Evolutionary conservation across 1,140 invertebrate species (phyloP), one percentile per base, ranked within the genome.

Genomic region (Drosophila nasuta): DNA sequence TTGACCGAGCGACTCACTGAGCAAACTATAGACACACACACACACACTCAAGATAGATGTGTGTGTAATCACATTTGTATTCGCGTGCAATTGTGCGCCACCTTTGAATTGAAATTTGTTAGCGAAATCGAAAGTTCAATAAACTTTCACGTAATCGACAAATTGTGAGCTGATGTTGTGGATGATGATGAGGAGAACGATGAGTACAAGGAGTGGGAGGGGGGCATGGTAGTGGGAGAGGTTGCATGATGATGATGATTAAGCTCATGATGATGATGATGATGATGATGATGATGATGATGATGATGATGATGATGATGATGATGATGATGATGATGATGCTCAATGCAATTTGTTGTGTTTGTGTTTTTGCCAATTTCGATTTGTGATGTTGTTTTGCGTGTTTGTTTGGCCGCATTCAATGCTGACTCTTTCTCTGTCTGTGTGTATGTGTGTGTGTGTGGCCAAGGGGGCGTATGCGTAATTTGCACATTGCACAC

Each of bases 61-160:
- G 6, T 64, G 17, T 52, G 54, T 60, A 35, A 15, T 28, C 15
- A 7, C 46, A 30, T 52, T 25, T 63, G 45, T 52, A n/a, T 45
- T 41, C 58, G 66, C 45, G 56, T 65, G 73, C 74, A 71, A 66
- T 76, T 76, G 52, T 70, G 59, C 73, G 64, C 66, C 72, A 67
- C 66, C 58, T 77, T 76, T 72, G 70, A 81, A 81, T 81, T 83
- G 71, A 77, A 88, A 79, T 82, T 88, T 77, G 66, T 77, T 67
- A 82, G 75, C 85, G 81, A 91, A 91, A 91, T 82, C 76, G 88
- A 91, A 91, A 91, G 88, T 91, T 91, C 88, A 91, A 91, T 83
- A 85, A 91, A 91, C 88, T 91, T 89, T 91, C 76, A 91, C 79
- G 88, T 91, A 91, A 91, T 86, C 75, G 70, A 60, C 73, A 69